These are phyloP conservation scores for Lasioglossum albipes DNA, from an alignment of 1,140 invertebrate genomes.

Conservation along the genomic window DNA sequence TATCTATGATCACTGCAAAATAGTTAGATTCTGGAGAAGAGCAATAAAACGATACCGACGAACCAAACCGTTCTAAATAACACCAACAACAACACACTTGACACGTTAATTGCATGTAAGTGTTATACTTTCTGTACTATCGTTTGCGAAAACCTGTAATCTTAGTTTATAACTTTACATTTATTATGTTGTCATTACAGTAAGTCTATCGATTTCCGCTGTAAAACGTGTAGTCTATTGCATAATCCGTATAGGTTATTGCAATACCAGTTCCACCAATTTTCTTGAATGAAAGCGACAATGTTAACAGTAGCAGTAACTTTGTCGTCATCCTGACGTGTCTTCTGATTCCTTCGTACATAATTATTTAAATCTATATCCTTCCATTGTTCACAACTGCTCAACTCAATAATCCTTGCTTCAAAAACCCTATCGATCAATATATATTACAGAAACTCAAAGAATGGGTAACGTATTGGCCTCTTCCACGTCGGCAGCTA, in stretches of 20 bases:
- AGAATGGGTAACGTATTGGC: conserved; percentile 84
- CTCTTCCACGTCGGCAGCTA: conserved; percentile 78
- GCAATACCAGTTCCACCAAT: background rate
- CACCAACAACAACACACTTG: background rate
- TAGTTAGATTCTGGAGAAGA: background rate
- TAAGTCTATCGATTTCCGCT: background rate
- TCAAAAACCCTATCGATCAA: background rate
- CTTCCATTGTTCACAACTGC: too few relatives aligned
- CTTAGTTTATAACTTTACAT: background rate
- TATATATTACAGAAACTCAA: background rate
- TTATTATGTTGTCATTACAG: background rate
- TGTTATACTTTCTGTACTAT: background rate
- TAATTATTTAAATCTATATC: too few relatives aligned
- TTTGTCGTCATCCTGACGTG: too few relatives aligned
- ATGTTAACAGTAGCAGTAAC: too few relatives aligned
- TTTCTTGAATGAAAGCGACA: conserved; percentile 20
- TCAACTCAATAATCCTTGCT: too few relatives aligned
- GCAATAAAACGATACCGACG: background rate
- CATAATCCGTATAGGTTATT: conserved; percentile 55
- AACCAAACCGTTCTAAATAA: background rate
- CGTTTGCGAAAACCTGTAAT: background rate
- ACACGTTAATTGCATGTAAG: conserved; percentile 23
- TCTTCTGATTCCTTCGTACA: too few relatives aligned
- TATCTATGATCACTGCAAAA: background rate
- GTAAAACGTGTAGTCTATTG: conserved; percentile 20